Evolutionary conservation across 2,888 invertebrate genomes (phyloP).

Genomic region (Slavum lentiscoides): DNA sequence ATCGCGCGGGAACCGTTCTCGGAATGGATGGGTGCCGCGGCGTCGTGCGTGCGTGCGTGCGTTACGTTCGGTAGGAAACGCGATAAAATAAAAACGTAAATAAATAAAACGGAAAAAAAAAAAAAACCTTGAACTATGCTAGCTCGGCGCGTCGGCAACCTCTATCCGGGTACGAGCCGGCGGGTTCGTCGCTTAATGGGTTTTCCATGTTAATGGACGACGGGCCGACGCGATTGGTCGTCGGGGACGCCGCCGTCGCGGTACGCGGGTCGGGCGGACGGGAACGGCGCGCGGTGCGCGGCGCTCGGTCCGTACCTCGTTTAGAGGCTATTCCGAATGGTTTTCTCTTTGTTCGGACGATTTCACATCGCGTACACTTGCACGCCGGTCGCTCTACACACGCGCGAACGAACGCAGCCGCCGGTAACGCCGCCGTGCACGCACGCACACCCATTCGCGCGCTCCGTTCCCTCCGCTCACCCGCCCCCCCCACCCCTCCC

Average conservation of each 20-base stretch:
- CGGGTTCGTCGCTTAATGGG: slow-evolving; percentile 44
- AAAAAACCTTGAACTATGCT: slow-evolving; percentile 43
- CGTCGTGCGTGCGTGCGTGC: too few species aligned
- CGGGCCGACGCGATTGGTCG: slow-evolving; percentile 15
- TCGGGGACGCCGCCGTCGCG: not conserved
- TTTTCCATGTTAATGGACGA: slow-evolving; percentile 26
- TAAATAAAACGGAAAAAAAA: not conserved
- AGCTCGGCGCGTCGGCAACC: slow-evolving; percentile 12
- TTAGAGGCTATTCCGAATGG: slow-evolving; percentile 40
- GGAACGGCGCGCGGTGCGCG: not conserved
- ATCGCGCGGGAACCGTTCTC: too few species aligned
- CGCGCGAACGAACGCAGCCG: too few species aligned
- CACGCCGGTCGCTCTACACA: too few species aligned
- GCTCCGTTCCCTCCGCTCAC: not conserved
- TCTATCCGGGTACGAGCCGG: slow-evolving; percentile 28
- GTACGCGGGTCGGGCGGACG: not conserved
- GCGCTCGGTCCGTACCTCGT: slow-evolving; percentile 21
- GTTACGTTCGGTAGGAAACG: too few species aligned
- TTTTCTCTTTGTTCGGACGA: slow-evolving; percentile 27
- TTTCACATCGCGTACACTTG: slow-evolving; percentile 11
- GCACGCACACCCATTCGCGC: not conserved
- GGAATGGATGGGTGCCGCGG: too few species aligned
- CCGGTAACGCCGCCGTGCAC: too few species aligned
- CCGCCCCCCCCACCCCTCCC: too few species aligned
- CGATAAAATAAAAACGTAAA: not conserved